Evolutionary conservation across 1,140 invertebrate species (phyloP), one percentile per base, ranked within the genome.

Genomic region (Macrobrachium nipponense): DNA sequence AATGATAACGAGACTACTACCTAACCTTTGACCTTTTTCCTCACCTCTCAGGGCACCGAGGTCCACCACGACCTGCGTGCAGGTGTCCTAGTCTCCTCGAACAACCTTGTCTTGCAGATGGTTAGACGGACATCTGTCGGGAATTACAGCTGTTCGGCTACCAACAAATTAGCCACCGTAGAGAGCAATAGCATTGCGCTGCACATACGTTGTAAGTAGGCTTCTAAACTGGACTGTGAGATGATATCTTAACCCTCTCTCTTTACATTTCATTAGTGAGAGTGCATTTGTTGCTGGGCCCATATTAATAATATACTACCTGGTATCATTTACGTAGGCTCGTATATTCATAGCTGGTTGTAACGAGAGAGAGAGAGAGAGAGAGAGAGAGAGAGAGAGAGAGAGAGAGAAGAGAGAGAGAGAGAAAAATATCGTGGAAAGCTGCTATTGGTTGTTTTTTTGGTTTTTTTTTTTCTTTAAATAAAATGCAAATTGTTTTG

Each of bases 141-240:
- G 11, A 94, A 94, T 89, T 98, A 97, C 91, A 95, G 92, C 36
- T 95, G 94, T 89, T 91, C 92, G 11, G 94, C 93, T 15, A 91
- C 91, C 76, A 94, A 95, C 89, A 89, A 90, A 58, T 91, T 94
- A 89, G 92, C 93, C 20, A 93, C 93, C 89, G 93, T 93, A 12
- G 89, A 90, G 62, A 94, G 93, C 89, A 89, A 89, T 73, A 61
- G 62, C 15, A 70, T 90, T 72, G 93, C 93, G 86, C 92, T 97
- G 27, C 93, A 95, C 89, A 95, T 97, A 89, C 94, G 96, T 91
- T 97, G 89, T 90, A 81, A 89, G 89, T 88, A 81, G 44, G n/a
- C 18, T 10, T 17, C 20, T 23, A 36, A 36, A 36, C 4, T 36
- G 27, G 27, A 36, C 27, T 36, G 27, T 36, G 27, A 36, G 4